A percentile compares a stretch with the other conserved stretches of the same genome.
Evolutionary conservation across 2,888 invertebrate genomes (phyloP).

Genomic region (Eucera pruinosa): DNA sequence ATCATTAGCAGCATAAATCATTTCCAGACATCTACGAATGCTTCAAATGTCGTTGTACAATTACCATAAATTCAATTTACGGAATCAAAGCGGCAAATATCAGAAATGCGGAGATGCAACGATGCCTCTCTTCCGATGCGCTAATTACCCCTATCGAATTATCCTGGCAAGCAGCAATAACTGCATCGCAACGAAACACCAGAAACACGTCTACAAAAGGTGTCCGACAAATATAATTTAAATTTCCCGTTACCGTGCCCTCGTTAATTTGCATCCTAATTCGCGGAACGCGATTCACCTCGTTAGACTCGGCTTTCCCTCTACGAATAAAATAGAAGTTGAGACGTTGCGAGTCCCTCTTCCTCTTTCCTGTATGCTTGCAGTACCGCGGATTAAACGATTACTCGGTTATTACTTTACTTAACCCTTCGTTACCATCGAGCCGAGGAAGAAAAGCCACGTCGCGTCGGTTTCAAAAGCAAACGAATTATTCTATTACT

Average conservation of each 20-base stretch:
- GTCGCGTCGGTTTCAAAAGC: slow-evolving; percentile 47
- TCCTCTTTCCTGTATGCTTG: background rate
- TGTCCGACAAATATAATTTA: background rate
- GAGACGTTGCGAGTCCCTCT: background rate
- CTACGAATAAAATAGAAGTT: slow-evolving; percentile 4
- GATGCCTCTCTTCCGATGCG: background rate
- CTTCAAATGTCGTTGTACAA: no score
- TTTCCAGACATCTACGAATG: no score
- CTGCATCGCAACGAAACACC: background rate
- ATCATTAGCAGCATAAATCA: no score
- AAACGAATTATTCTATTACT: slow-evolving; percentile 56
- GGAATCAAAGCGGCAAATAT: no score
- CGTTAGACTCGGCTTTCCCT: slow-evolving; percentile 12
- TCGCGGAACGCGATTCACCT: slow-evolving; percentile 20
- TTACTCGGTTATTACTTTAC: slow-evolving; percentile 50
- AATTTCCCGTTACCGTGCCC: background rate
- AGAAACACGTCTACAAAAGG: background rate
- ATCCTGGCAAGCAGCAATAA: background rate
- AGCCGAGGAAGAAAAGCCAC: slow-evolving; percentile 25
- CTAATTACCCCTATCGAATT: background rate
- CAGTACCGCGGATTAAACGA: slow-evolving; percentile 30
- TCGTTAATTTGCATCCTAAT: slow-evolving; percentile 29
- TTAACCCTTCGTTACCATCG: slow-evolving; percentile 50
- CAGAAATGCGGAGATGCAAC: background rate
- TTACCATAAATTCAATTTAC: no score